Conservation (phyloP, 2,888 invertebrate genomes). For the Folsomia manolachei region DNA sequence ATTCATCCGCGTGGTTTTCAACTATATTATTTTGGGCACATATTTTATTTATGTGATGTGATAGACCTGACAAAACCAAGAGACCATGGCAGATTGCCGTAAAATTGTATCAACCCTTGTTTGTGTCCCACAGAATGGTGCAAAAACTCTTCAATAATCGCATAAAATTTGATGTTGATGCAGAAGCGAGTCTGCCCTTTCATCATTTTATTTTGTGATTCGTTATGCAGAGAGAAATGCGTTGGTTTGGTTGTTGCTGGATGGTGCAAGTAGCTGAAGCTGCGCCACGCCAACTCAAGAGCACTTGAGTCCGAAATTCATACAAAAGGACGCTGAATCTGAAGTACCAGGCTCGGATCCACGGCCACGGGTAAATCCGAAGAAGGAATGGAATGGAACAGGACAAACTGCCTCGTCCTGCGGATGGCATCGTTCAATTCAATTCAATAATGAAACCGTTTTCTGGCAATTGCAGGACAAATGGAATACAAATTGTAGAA, state of each 20-base stretch:
- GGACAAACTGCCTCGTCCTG: too few species aligned
- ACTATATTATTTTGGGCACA: too few species aligned
- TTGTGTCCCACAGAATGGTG: background rate
- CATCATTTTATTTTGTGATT: background rate
- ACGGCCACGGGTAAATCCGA: too few species aligned
- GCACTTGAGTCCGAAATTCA: constrained; percentile 50
- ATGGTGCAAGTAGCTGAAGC: constrained; percentile 34
- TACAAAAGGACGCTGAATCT: constrained; percentile 50
- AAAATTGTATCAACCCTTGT: background rate
- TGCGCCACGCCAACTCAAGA: constrained; percentile 50
- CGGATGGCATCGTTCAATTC: too few species aligned
- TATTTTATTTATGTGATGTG: too few species aligned
- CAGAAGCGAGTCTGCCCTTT: constrained; percentile 7
- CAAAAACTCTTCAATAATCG: background rate
- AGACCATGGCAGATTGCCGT: background rate
- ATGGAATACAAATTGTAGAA: too few species aligned
- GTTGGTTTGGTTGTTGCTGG: background rate
- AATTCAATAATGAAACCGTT: too few species aligned
- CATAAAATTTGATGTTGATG: background rate
- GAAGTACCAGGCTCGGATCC: constrained; percentile 40
- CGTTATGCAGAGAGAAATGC: background rate
- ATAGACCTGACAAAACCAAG: too few species aligned
- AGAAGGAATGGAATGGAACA: background rate
- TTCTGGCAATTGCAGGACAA: too few species aligned
- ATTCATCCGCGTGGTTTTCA: too few species aligned